Percentiles rank a stretch among this genome's conserved stretches.
Evolutionary conservation across 2,888 invertebrate genomes (phyloP).

Genomic region (Lepidocyrtinus sp.): DNA sequence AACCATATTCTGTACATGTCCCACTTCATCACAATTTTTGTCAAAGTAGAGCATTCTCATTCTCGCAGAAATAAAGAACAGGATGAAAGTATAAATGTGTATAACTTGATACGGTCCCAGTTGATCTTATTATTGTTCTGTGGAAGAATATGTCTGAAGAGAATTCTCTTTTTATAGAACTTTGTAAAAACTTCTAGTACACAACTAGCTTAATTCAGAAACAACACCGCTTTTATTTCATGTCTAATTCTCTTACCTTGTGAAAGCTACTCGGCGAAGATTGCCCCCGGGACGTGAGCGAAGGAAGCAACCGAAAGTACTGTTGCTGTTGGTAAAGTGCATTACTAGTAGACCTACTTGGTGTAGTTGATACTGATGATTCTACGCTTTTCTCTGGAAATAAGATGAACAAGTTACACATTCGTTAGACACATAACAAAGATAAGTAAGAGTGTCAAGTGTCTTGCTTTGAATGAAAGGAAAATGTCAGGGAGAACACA

Average conservation of each 20-base stretch:
- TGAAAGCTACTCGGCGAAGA: constrained; percentile 44
- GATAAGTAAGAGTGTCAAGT: too few relatives aligned
- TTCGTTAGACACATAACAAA: too few relatives aligned
- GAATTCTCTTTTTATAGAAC: background rate
- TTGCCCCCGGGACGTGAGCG: constrained; percentile 35
- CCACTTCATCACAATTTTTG: background rate
- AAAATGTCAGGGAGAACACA: background rate
- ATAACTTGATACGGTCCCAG: constrained; percentile 30
- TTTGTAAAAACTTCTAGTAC: background rate
- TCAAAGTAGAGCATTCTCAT: background rate
- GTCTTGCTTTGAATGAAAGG: too few relatives aligned
- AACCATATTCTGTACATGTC: too few relatives aligned
- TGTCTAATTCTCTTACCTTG: constrained; percentile 37
- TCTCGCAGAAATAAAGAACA: constrained; percentile 5
- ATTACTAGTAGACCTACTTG: background rate
- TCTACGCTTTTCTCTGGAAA: background rate
- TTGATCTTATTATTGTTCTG: constrained; percentile 30
- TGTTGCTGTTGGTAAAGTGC: constrained; percentile 30
- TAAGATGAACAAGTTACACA: too few relatives aligned
- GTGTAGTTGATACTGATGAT: background rate
- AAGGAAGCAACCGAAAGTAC: constrained; percentile 42
- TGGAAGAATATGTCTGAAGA: background rate
- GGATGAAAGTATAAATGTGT: constrained; percentile 17
- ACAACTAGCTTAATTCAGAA: constrained; percentile 5
- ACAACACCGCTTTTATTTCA: constrained; percentile 1